These are phyloP conservation scores for Halictus quadricinctus DNA, from an alignment of 2,888 invertebrate species.

Conservation along the genomic window DNA sequence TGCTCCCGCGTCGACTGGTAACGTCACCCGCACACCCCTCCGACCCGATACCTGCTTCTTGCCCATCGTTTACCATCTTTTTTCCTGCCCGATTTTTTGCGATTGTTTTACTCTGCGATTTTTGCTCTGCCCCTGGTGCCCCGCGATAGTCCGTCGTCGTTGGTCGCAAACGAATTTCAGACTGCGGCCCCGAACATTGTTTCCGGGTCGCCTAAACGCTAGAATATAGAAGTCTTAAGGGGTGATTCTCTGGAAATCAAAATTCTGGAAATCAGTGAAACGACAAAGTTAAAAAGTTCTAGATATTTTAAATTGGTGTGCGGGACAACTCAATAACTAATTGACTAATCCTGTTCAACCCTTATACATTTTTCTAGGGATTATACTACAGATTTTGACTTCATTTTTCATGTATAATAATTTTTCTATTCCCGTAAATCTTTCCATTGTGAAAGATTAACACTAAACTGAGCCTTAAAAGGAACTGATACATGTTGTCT, in stretches of 20 bases:
- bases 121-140: background rate
- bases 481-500: too few species aligned
- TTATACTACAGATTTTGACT: too few species aligned
- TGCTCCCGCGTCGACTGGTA: conserved; percentile 3
- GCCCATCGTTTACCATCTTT: background rate
- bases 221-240: background rate
- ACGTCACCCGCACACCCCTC: conserved; percentile 13
- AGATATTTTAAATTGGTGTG: background rate
- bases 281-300: background rate
- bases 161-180: background rate
- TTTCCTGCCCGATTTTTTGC: background rate
- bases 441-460: too few species aligned
- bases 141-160: background rate
- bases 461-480: too few species aligned
- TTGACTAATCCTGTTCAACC: background rate
- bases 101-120: conserved; percentile 2
- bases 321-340: background rate
- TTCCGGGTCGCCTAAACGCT: background rate
- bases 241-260: too few species aligned
- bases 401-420: too few species aligned
- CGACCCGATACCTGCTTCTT: background rate
- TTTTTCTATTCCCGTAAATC: background rate
- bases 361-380: too few species aligned
- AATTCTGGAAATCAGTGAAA: background rate
- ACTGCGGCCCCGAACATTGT: background rate